Evolutionary conservation across 2,797 vertebrate genomes (phyloP).

Genomic region (Danio kyathit): DNA sequence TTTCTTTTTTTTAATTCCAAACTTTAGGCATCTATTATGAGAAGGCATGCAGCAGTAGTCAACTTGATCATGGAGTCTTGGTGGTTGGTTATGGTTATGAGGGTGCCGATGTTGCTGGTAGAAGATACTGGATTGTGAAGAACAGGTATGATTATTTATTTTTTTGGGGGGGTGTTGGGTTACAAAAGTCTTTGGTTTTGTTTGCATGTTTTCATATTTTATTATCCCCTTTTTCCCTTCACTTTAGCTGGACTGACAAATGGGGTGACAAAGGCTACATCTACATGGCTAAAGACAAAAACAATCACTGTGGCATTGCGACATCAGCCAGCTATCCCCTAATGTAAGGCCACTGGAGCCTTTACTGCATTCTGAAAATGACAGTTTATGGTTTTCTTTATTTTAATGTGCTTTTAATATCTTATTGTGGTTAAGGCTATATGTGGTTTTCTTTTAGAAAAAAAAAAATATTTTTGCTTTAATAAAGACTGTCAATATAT

Average conservation of each 20-base stretch:
- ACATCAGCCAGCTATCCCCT: slow-evolving; percentile 82
- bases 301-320: slow-evolving; percentile 86
- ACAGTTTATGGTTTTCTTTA: background rate
- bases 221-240: background rate
- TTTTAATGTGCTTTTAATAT: no score
- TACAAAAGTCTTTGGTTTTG: no score
- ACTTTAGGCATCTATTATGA: slow-evolving; percentile 85
- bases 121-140: slow-evolving; percentile 85
- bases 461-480: background rate
- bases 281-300: slow-evolving; percentile 80
- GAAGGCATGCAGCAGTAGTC: slow-evolving; percentile 79
- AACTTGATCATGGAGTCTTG: slow-evolving; percentile 84
- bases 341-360: slow-evolving; percentile 64
- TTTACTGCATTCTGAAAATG: slow-evolving; percentile 8
- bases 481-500: background rate
- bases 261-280: slow-evolving; percentile 84
- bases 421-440: no score
- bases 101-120: slow-evolving; percentile 71
- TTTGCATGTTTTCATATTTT: background rate
- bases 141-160: slow-evolving; percentile 87
- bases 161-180: no score
- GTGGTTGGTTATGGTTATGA: slow-evolving; percentile 85
- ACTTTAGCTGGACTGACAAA: slow-evolving; percentile 79
- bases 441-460: background rate
- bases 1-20: no score